Conservation (phyloP, 1,140 invertebrate genomes). For the Drusus annulatus region DNA sequence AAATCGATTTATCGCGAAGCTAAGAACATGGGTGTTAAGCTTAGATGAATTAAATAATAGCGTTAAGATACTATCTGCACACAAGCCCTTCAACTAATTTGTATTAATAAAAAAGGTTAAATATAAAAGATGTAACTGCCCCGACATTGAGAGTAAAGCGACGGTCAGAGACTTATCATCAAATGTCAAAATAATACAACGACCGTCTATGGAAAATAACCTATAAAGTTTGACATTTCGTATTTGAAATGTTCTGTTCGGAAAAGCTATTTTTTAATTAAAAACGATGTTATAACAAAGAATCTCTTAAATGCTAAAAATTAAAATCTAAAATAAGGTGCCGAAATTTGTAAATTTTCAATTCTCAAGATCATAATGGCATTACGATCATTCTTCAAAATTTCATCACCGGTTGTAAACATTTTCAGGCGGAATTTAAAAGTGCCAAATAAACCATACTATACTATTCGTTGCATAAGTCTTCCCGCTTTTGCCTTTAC, state of each 20-base stretch:
- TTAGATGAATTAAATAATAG: too few species aligned
- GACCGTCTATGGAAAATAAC: constrained; percentile 11
- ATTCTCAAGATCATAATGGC: constrained; percentile 9
- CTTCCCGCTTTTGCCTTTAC: constrained; percentile 34
- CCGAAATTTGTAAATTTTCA: neutral
- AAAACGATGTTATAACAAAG: too few species aligned
- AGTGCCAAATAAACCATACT: neutral
- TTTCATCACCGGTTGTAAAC: neutral
- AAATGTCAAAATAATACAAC: neutral
- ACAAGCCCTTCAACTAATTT: too few species aligned
- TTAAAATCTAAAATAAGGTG: neutral
- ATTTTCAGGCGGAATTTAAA: neutral
- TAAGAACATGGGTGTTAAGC: too few species aligned
- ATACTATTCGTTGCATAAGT: neutral
- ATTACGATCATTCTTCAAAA: constrained; percentile 11
- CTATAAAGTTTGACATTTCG: constrained; percentile 23
- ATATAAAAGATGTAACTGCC: too few species aligned
- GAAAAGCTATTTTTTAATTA: too few species aligned
- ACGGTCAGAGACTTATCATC: too few species aligned
- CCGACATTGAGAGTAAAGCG: too few species aligned
- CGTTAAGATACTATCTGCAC: too few species aligned
- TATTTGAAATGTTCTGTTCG: too few species aligned
- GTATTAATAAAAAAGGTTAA: too few species aligned
- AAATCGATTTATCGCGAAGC: too few species aligned
- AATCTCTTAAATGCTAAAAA: neutral